Evolutionary conservation across 1,140 invertebrate species (phyloP).

Genomic region (Drosophila persimilis): DNA sequence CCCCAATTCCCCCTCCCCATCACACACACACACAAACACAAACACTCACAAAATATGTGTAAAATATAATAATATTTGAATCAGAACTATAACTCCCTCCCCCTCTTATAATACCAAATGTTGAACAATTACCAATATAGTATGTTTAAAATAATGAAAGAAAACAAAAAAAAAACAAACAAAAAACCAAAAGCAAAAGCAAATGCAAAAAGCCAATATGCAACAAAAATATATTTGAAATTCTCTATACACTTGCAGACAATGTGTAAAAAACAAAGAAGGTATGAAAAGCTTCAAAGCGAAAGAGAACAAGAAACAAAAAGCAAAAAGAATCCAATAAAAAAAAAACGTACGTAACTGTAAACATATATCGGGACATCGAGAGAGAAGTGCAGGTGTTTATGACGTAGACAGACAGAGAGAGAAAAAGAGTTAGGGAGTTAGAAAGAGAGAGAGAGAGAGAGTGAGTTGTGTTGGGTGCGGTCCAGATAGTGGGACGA

Average conservation of each 20-base stretch:
- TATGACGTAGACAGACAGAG: not conserved
- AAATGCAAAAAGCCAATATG: conserved; percentile 26
- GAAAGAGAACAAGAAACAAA: conserved; percentile 14
- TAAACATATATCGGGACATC: conserved; percentile 3
- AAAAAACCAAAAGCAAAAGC: conserved; percentile 36
- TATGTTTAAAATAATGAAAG: conserved; percentile 39
- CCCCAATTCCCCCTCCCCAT: too few species aligned
- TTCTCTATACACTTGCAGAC: conserved; percentile 82
- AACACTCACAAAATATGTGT: conserved; percentile 19
- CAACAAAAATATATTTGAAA: conserved; percentile 46
- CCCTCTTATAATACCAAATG: conserved; percentile 20
- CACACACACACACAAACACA: conserved; percentile 6
- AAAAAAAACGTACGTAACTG: conserved; percentile 11
- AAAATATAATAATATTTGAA: conserved; percentile 39
- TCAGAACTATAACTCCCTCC: too few species aligned
- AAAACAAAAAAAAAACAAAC: conserved; percentile 20
- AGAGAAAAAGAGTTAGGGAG: not conserved
- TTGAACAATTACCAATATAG: conserved; percentile 41
- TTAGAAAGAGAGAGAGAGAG: not conserved
- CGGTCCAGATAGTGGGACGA: too few species aligned
- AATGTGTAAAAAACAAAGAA: conserved; percentile 81
- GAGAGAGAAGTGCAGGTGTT: conserved; percentile 3
- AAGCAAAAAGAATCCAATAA: conserved; percentile 21
- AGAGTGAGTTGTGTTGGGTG: too few species aligned
- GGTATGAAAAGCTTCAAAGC: conserved; percentile 50